Conservation (phyloP, 2,797 vertebrate species). For the Notolabrus celidotus region DNA sequence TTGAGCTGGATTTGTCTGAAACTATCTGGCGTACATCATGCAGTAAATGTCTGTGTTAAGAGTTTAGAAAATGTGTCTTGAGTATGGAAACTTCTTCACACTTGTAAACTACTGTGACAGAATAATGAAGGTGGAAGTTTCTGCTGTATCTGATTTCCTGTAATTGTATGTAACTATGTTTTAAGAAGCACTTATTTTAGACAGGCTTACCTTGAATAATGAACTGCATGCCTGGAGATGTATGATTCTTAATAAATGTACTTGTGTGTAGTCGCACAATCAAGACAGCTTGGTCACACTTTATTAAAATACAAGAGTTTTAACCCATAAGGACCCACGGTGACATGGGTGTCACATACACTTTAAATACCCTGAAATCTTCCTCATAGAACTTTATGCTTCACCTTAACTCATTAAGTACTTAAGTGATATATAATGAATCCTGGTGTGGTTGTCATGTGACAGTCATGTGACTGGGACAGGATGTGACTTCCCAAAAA, state of each 20-base stretch:
- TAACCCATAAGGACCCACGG: no score
- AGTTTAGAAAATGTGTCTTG: not conserved
- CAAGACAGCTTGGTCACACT: conserved; percentile 9
- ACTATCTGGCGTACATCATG: not conserved
- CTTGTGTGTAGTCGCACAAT: conserved; percentile 7
- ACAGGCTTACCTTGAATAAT: not conserved
- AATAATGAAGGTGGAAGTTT: conserved; percentile 25
- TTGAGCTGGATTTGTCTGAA: not conserved
- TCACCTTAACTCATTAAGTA: no score
- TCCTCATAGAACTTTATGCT: no score
- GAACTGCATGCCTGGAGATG: not conserved
- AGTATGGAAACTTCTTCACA: not conserved
- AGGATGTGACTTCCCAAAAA: no score
- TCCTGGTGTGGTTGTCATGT: no score
- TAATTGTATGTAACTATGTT: not conserved
- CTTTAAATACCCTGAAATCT: no score
- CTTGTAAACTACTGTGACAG: not conserved
- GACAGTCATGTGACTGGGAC: no score
- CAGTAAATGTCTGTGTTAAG: not conserved
- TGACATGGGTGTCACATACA: no score
- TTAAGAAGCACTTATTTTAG: conserved; percentile 5
- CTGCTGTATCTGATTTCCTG: not conserved
- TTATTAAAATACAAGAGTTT: no score
- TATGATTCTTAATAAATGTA: conserved; percentile 45
- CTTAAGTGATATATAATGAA: no score